phyloP scores from a whole-genome alignment of 1,140 invertebrate genomes.

The Pseudobourletiella spinata region DNA sequence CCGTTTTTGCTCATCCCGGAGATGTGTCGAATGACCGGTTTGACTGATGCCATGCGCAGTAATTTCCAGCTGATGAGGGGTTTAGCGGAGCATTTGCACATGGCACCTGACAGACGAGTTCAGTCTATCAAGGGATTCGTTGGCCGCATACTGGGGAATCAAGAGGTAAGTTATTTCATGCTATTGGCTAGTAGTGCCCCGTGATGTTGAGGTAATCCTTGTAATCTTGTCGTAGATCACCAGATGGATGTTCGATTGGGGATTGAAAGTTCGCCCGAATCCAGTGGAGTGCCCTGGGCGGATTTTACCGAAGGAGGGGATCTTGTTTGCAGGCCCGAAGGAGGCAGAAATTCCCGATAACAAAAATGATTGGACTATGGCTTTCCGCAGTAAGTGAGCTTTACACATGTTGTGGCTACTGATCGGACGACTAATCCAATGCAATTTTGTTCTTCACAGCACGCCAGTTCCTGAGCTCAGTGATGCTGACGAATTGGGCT shows the following conservation, averaged over 20 bases:
- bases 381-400: constrained; percentile 19
- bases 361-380: constrained; percentile 27
- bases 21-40: constrained; percentile 41
- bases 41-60: constrained; percentile 37
- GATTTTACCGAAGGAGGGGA: constrained; percentile 1
- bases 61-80: constrained; percentile 39
- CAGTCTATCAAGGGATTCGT: constrained; percentile 33
- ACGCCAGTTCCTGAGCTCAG: too few species aligned
- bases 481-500: constrained; percentile 6
- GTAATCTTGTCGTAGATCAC: too few species aligned
- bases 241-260: too few species aligned
- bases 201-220: too few species aligned
- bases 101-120: constrained; percentile 42
- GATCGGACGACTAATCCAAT: too few species aligned
- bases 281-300: neutral
- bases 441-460: too few species aligned
- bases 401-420: too few species aligned
- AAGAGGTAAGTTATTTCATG: too few species aligned
- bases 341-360: neutral
- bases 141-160: constrained; percentile 10
- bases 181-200: too few species aligned
- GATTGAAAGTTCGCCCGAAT: neutral
- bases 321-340: neutral
- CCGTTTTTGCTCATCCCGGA: constrained; percentile 40
- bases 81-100: constrained; percentile 39